phyloP scores from a whole-genome alignment of 1,140 invertebrate genomes.

The Teleopsis dalmanni region DNA sequence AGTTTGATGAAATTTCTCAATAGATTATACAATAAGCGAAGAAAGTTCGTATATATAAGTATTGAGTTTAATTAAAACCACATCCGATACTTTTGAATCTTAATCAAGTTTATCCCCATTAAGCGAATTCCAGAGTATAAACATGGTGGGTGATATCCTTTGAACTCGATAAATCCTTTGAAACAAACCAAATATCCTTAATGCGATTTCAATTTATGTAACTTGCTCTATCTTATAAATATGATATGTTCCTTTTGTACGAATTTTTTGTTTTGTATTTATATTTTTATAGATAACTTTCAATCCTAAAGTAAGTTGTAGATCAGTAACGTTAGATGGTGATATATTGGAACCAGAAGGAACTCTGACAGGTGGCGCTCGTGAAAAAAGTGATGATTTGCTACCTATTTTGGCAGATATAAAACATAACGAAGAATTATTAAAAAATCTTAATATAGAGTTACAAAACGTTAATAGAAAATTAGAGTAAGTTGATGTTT shows the following conservation, averaged over 20 bases:
- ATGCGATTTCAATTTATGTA: too few species aligned
- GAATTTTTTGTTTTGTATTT: neutral
- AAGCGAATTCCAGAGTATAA: too few species aligned
- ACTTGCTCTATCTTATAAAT: too few species aligned
- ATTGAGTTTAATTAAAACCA: too few species aligned
- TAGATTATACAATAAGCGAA: too few species aligned
- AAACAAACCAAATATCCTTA: too few species aligned
- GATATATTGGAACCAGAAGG: slow-evolving; percentile 88
- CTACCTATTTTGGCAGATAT: slow-evolving; percentile 48
- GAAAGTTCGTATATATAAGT: too few species aligned
- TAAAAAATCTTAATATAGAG: slow-evolving; percentile 48
- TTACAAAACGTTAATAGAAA: slow-evolving; percentile 48
- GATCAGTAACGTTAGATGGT: slow-evolving; percentile 85
- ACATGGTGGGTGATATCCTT: too few species aligned
- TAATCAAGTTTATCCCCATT: too few species aligned
- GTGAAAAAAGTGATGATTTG: slow-evolving; percentile 49
- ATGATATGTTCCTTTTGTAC: neutral
- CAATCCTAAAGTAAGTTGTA: slow-evolving; percentile 63
- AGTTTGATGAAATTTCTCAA: too few species aligned
- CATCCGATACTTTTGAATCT: too few species aligned
- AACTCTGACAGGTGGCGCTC: slow-evolving; percentile 75
- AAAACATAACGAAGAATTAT: slow-evolving; percentile 47
- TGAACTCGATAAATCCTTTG: too few species aligned
- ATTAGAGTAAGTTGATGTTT: slow-evolving; percentile 44
- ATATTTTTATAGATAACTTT: slow-evolving; percentile 53